Base-by-base conservation (phyloP, 2,888 invertebrate species). In the Siphlonurus alternatus region DNA sequence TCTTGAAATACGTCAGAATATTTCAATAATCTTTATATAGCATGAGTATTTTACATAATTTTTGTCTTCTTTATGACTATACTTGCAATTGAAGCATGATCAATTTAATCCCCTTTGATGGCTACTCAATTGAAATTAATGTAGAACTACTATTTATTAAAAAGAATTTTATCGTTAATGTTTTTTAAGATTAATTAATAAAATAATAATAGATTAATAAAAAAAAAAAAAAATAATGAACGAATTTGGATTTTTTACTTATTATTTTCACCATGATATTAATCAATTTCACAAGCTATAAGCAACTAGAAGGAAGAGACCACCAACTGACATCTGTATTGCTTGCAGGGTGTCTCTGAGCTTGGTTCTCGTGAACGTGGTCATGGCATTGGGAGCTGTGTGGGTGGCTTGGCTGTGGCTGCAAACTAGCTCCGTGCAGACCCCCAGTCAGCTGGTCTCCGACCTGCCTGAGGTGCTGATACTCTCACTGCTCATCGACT, bases 301-400 rank as follows among this genome's bases (percentile, higher is more conserved):
- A n/a, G n/a, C n/a, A n/a, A n/a, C n/a, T n/a, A n/a, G n/a, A n/a
- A n/a, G n/a, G n/a, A n/a, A n/a, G n/a, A n/a, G n/a, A n/a, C n/a
- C n/a, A n/a, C n/a, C n/a, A n/a, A n/a, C n/a, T n/a, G n/a, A n/a
- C n/a, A n/a, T n/a, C n/a, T n/a, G n/a, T n/a, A n/a, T n/a, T 63
- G 62, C 53, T 79, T 80, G 61, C 75, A 84, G 84, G 83, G 80
- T 80, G 63, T 80, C 84, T 53, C 76, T 82, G 19, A 76, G 80
- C 64, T 79, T 82, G 60, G 79, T 81, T 63, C 73, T 80, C 66
- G 74, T 78, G 51, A 85, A 82, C 69, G 72, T 84, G 53, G 71
- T 81, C 22, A 76, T 83, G 18, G 83, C 84, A 1, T 77, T 82
- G 73, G 73, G 82, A 1, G 80, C 81, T 71, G 80, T 84, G 1